Base-by-base conservation (phyloP, 2,113 vertebrate genomes). In the Nibea albiflora region DNA sequence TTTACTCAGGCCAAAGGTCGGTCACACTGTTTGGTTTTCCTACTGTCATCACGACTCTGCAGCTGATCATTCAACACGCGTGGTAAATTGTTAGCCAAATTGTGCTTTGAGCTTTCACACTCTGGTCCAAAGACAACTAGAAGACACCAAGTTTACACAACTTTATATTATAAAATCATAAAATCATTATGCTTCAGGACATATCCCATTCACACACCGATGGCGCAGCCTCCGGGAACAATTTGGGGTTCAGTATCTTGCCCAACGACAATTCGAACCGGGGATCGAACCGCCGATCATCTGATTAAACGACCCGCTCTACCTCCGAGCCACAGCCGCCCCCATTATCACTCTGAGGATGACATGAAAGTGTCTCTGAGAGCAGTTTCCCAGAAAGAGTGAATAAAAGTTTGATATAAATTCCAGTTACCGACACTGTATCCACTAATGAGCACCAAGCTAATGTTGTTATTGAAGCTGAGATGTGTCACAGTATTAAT, bases 1-100 rank as follows among this genome's bases (percentile, higher is more conserved):
- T 73, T 49, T 58, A 31, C 20, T 73, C 2, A 12, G 79, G 62
- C 15, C 87, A 90, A 91, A 89, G 88, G 67, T n/a, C 84, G 65
- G 65, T 65, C 52, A 69, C 57, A 61, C 19, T 39, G 16, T 3
- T 11, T 66, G 6, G 7, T 62, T 81, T 82, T 61, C 53, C 26
- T 60, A 46, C 28, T 58, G 56, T 50, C 24, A 63, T 71, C 64
- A 20, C 11, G n/a, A 62, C 22, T 56, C 61, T 63, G 53, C 28
- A 69, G 77, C 64, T 78, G 65, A 86, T 86, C 54, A 50, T 78
- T 85, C 35, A 57, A 64, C 19, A 68, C 22, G 67, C 24, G 31
- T 1, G 22, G 67, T 47, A 20, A 67, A 80, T 53, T 73, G 19
- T 80, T 60, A 81, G 63, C 17, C 19, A 11, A 35, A n/a, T 9